These are phyloP conservation scores for Lepidostoma basale DNA, from an alignment of 1,140 invertebrate species.

Conservation along the genomic window DNA sequence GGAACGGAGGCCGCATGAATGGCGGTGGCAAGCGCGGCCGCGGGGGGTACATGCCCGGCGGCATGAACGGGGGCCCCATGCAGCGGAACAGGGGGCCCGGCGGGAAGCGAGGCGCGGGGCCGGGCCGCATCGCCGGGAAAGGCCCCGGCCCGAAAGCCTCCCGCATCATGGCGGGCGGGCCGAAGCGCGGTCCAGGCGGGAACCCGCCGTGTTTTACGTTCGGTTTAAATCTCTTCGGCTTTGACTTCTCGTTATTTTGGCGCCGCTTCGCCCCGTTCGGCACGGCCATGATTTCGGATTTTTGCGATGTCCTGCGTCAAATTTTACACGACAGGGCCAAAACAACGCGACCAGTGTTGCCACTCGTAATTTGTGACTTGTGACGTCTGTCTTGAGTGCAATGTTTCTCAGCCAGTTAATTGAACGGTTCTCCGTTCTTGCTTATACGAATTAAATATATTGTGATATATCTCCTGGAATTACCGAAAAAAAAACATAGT, in stretches of 20 bases:
- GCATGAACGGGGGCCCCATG: not conserved
- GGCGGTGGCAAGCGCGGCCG: not conserved
- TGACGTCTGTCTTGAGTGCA: not conserved
- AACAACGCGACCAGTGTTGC: slow-evolving; percentile 9
- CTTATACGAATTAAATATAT: too few relatives aligned
- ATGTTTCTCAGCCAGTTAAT: not conserved
- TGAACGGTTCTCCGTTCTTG: not conserved
- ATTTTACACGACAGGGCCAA: not conserved
- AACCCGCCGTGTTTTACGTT: not conserved
- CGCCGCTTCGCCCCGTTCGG: slow-evolving; percentile 8
- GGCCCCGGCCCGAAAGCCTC: slow-evolving; percentile 1
- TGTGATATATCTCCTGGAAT: too few relatives aligned
- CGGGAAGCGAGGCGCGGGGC: not conserved
- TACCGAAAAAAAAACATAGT: too few relatives aligned
- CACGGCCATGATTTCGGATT: not conserved
- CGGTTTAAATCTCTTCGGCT: not conserved
- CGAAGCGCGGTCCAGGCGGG: not conserved
- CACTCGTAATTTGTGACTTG: not conserved
- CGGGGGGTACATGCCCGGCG: not conserved
- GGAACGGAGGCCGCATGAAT: not conserved
- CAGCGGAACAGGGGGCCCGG: not conserved
- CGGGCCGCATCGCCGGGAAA: not conserved
- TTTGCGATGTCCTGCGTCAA: not conserved
- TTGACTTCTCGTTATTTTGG: not conserved
- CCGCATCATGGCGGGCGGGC: slow-evolving; percentile 1